Evolutionary conservation across 2,888 invertebrate genomes (phyloP).

Genomic region (Tanytarsus gracilentus): DNA sequence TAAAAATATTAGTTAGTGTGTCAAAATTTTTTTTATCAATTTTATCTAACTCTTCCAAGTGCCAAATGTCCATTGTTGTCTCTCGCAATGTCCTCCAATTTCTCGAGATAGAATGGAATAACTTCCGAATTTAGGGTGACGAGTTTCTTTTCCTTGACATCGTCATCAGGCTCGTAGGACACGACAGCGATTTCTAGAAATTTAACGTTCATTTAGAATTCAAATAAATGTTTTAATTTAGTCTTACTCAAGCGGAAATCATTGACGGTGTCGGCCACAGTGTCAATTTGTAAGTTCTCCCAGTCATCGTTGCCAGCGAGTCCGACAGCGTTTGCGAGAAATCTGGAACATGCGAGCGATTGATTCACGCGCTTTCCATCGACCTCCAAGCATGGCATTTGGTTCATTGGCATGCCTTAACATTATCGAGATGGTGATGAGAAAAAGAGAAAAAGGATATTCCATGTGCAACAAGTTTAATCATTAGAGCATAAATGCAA

Average conservation of each 20-base stretch:
- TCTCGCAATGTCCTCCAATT: conserved; percentile 51
- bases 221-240: background rate
- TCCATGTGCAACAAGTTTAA: too few relatives aligned
- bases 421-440: background rate
- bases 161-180: conserved; percentile 50
- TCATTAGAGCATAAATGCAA: too few relatives aligned
- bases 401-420: conserved; percentile 54
- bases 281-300: conserved; percentile 55
- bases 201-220: background rate
- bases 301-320: conserved; percentile 50
- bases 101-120: conserved; percentile 51
- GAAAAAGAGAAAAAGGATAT: background rate
- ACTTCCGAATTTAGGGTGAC: conserved; percentile 47
- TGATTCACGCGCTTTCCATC: conserved; percentile 53
- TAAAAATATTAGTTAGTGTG: conserved; percentile 31
- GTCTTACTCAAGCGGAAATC: conserved; percentile 53
- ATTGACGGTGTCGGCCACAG: conserved; percentile 53
- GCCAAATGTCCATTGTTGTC: conserved; percentile 53
- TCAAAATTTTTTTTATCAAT: background rate
- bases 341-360: conserved; percentile 53
- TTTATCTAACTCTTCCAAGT: conserved; percentile 42
- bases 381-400: conserved; percentile 53
- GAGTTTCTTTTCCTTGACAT: conserved; percentile 48
- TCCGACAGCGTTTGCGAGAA: conserved; percentile 51
- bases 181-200: conserved; percentile 46